Evolutionary conservation across 2,888 invertebrate genomes (phyloP).

Genomic region (Mythimna vitellina): DNA sequence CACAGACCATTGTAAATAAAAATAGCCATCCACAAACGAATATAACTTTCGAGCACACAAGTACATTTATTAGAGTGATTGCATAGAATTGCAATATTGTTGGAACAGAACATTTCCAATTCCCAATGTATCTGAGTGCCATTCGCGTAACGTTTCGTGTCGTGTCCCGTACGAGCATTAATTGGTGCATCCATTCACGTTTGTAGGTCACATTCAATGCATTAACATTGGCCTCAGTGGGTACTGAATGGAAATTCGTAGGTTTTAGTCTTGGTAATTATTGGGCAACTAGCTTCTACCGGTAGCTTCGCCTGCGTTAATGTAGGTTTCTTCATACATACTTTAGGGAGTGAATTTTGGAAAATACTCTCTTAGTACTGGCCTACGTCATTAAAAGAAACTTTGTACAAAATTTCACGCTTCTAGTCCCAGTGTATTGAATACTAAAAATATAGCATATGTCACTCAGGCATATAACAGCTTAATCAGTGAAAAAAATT

Average conservation of each 20-base stretch:
- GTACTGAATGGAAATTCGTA: conserved; percentile 32
- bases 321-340: no score
- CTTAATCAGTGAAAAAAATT: no score
- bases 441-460: no score
- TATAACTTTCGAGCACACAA: conserved; percentile 29
- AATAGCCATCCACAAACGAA: conserved; percentile 13
- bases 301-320: neutral
- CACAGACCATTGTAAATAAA: neutral
- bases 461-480: no score
- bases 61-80: conserved; percentile 47
- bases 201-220: conserved; percentile 48
- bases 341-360: no score
- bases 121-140: conserved; percentile 70
- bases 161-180: conserved; percentile 52
- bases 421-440: no score
- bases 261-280: conserved; percentile 35
- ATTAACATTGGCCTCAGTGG: conserved; percentile 49
- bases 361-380: no score
- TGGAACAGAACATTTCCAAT: conserved; percentile 64
- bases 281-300: conserved; percentile 6
- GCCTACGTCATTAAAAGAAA: no score
- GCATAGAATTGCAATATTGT: conserved; percentile 48
- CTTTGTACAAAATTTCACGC: no score
- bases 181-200: conserved; percentile 62
- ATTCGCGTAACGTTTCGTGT: conserved; percentile 64